Conservation (phyloP, 2,113 vertebrate species). For the Atractosteus spatula region DNA sequence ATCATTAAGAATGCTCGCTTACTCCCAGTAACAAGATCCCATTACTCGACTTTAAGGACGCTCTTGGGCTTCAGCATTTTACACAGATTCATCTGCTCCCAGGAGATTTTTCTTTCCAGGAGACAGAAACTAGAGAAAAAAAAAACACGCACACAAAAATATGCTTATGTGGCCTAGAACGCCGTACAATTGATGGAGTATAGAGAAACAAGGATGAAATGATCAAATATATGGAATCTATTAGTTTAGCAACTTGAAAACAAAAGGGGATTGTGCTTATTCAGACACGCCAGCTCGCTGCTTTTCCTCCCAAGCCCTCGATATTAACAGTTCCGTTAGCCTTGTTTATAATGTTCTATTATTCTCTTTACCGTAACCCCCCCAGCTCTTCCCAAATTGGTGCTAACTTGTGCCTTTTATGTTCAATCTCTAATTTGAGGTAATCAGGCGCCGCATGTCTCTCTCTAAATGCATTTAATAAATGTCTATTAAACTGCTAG, state of each 20-base stretch:
- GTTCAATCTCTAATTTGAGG: slow-evolving; percentile 76
- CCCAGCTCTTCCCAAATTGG: slow-evolving; percentile 57
- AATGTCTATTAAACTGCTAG: slow-evolving; percentile 82
- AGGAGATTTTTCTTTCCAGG: slow-evolving; percentile 38
- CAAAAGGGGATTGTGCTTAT: no score
- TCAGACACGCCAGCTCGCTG: no score
- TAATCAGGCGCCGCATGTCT: slow-evolving; percentile 77
- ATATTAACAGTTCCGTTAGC: no score
- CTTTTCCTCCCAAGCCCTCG: not conserved
- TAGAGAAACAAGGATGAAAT: no score
- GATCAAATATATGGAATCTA: no score
- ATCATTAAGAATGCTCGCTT: not conserved
- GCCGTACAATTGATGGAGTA: no score
- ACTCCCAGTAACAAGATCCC: not conserved
- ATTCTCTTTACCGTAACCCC: slow-evolving; percentile 31
- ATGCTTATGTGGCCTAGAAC: no score
- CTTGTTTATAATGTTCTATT: slow-evolving; percentile 3
- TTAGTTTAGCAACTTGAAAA: no score
- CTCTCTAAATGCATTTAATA: slow-evolving; percentile 82
- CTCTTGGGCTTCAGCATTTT: slow-evolving; percentile 48
- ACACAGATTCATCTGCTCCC: slow-evolving; percentile 45
- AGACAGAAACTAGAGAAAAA: slow-evolving; percentile 37
- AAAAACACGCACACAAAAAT: not conserved
- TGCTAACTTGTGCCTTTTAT: slow-evolving; percentile 72
- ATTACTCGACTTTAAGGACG: slow-evolving; percentile 27